Conservation (phyloP, 2,113 vertebrate genomes). For the Ammodytes dubius region DNA sequence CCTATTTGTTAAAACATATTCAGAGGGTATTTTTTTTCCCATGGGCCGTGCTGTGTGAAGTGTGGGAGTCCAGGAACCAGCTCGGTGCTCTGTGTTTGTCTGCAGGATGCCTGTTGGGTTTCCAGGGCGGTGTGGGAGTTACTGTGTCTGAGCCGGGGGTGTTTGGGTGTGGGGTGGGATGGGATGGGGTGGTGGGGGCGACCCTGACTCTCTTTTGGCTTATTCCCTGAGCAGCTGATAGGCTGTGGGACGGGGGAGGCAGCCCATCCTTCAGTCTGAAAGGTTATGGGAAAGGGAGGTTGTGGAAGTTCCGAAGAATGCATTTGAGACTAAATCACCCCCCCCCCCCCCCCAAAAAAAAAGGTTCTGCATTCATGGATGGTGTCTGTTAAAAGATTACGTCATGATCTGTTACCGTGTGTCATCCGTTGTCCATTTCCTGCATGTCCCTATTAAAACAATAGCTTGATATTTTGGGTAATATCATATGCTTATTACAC, state of each 20-base stretch:
- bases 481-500: not conserved
- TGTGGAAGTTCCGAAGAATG: slow-evolving; percentile 51
- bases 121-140: slow-evolving; percentile 79
- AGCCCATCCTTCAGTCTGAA: slow-evolving; percentile 49
- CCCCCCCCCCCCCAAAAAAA: slow-evolving; percentile 14
- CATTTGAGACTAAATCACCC: slow-evolving; percentile 29
- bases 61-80: slow-evolving; percentile 70
- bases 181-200: not conserved
- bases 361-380: slow-evolving; percentile 43
- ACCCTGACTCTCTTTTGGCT: slow-evolving; percentile 74
- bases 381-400: slow-evolving; percentile 5
- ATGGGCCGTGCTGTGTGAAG: slow-evolving; percentile 59
- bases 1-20: slow-evolving; percentile 60
- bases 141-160: slow-evolving; percentile 62
- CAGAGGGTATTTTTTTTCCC: slow-evolving; percentile 74
- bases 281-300: slow-evolving; percentile 77
- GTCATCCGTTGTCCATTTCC: not conserved
- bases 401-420: not conserved
- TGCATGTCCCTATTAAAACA: not conserved
- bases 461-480: not conserved
- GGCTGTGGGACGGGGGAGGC: slow-evolving; percentile 64
- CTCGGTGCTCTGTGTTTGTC: slow-evolving; percentile 75
- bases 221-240: slow-evolving; percentile 75
- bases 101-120: slow-evolving; percentile 78
- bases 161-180: too few relatives aligned